Evolutionary conservation across 2,797 vertebrate genomes (phyloP).

Genomic region (Pagetopsis macropterus): DNA sequence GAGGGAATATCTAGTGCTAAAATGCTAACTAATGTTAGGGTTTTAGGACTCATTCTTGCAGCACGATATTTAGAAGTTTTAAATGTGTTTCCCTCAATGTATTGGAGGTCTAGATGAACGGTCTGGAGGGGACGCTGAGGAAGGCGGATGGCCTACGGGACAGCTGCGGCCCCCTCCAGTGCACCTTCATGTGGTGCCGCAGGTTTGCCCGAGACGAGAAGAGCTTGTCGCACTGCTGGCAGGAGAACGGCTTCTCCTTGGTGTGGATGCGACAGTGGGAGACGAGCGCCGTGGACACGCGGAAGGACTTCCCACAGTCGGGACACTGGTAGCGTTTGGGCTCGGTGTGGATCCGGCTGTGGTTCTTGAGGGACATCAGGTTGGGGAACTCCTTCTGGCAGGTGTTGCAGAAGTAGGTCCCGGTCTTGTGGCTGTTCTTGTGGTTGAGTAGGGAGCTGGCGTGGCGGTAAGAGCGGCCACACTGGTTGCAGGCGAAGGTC

Average conservation of each 20-base stretch:
- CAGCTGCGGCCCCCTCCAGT: constrained; percentile 68
- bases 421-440: constrained; percentile 92
- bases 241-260: constrained; percentile 88
- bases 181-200: constrained; percentile 86
- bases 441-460: constrained; percentile 94
- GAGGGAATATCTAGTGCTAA: no score
- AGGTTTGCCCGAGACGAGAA: constrained; percentile 88
- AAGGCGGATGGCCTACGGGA: no score
- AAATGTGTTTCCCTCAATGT: no score
- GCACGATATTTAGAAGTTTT: no score
- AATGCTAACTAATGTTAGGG: no score
- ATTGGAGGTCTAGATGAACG: no score
- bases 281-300: constrained; percentile 87
- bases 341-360: constrained; percentile 89
- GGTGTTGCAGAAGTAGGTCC: constrained; percentile 88
- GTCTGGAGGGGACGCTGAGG: no score
- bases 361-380: constrained; percentile 90
- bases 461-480: constrained; percentile 90
- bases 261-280: constrained; percentile 91
- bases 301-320: constrained; percentile 85
- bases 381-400: constrained; percentile 87
- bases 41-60: no score
- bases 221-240: constrained; percentile 82
- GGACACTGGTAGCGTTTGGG: constrained; percentile 89
- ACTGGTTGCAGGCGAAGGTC: constrained; percentile 84